phyloP scores from a whole-genome alignment of 2,797 vertebrate genomes.

The Dryobates pubescens region DNA sequence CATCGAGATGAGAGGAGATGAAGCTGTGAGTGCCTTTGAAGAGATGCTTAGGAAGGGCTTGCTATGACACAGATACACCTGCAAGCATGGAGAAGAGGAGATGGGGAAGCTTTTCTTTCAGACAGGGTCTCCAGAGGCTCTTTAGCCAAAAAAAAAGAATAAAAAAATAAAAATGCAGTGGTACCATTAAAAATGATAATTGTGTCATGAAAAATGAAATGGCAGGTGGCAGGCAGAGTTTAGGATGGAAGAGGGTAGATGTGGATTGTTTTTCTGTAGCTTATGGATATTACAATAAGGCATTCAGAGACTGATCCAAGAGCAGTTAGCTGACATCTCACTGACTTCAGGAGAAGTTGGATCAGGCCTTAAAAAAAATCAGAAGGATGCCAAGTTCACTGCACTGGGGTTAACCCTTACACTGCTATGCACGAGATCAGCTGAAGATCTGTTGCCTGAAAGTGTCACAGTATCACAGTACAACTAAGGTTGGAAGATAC shows the following conservation, averaged over 20 bases:
- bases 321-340: neutral
- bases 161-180: conserved; percentile 6
- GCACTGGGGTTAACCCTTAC: neutral
- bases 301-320: neutral
- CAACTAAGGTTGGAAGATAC: too few relatives aligned
- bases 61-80: conserved; percentile 20
- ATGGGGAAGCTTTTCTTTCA: neutral
- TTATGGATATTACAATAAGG: neutral
- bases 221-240: conserved; percentile 21
- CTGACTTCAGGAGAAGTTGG: neutral
- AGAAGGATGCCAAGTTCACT: neutral
- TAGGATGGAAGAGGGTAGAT: neutral
- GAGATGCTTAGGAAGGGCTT: conserved; percentile 33
- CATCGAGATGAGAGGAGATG: conserved; percentile 5
- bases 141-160: conserved; percentile 37
- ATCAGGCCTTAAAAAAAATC: neutral
- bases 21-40: conserved; percentile 42
- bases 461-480: too few relatives aligned
- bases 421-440: neutral
- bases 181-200: conserved; percentile 33
- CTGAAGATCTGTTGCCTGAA: neutral
- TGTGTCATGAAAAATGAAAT: conserved; percentile 37
- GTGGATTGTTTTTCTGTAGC: neutral
- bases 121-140: conserved; percentile 26
- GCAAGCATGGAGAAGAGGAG: neutral